Evolutionary conservation across 2,113 vertebrate genomes (phyloP).

Genomic region (Proteles cristata): DNA sequence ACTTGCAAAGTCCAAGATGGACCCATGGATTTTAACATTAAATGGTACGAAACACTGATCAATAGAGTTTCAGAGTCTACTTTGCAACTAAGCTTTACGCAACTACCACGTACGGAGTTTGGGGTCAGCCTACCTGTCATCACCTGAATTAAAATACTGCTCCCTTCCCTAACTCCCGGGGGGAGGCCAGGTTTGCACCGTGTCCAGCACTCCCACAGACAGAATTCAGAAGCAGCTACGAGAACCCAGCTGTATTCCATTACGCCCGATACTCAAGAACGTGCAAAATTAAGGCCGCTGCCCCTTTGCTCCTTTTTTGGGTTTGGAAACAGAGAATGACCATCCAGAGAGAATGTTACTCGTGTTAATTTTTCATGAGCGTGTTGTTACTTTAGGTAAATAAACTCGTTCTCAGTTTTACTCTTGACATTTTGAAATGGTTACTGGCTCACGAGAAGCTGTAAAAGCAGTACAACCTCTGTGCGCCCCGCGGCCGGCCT

Average conservation of each 20-base stretch:
- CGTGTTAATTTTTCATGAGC: background rate
- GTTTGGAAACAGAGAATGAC: background rate
- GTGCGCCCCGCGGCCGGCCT: no score
- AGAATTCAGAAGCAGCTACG: background rate
- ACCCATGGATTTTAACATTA: background rate
- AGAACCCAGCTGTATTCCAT: background rate
- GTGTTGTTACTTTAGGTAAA: background rate
- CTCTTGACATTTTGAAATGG: background rate
- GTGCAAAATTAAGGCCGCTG: background rate
- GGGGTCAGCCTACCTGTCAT: background rate
- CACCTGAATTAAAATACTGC: background rate
- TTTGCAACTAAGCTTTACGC: background rate
- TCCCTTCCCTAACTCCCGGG: background rate
- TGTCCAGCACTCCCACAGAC: accelerated
- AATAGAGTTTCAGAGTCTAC: background rate
- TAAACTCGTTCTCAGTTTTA: background rate
- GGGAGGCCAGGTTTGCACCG: background rate
- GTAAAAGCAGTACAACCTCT: background rate
- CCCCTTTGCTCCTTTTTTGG: background rate
- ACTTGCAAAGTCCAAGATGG: background rate
- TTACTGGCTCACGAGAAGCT: background rate
- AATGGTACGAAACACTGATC: background rate
- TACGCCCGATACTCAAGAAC: background rate
- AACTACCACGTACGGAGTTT: background rate
- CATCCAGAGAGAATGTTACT: background rate